phyloP scores from a whole-genome alignment of 64 coral and sea anemone species.

The Montipora efflorescens region DNA sequence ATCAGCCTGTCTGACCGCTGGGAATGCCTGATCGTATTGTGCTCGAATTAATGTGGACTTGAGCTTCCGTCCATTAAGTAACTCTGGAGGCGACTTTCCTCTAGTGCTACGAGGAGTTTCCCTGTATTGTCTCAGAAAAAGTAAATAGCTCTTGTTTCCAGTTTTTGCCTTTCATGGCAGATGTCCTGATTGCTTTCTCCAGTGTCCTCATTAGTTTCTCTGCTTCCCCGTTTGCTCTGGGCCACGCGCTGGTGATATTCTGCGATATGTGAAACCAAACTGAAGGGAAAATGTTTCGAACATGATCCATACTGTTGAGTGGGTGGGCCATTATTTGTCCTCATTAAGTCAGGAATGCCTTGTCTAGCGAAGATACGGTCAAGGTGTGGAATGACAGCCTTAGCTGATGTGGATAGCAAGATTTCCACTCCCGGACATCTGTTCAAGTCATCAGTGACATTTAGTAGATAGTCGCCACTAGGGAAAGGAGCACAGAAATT shows the following conservation, averaged over 20 bases:
- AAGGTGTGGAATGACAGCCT: conserved; percentile 14
- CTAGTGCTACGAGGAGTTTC: conserved; percentile 19
- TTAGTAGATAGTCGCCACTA: conserved; percentile 47
- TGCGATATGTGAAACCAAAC: conserved; percentile 46
- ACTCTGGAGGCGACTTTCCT: background rate
- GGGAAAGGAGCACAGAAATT: conserved; percentile 55
- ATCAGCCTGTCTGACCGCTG: no score
- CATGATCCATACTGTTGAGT: background rate
- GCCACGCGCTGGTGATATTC: conserved; percentile 14
- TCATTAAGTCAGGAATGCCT: background rate
- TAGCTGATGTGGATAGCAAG: conserved; percentile 14
- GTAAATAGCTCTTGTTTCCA: conserved; percentile 40
- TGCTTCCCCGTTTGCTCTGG: conserved; percentile 41
- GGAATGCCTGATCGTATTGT: background rate
- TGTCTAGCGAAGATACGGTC: conserved; percentile 27
- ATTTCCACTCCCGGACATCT: conserved; percentile 68
- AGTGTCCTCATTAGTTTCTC: conserved; percentile 24
- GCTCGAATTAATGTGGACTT: conserved; percentile 6
- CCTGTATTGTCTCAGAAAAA: background rate
- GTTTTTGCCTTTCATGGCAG: conserved; percentile 5
- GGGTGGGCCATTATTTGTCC: conserved; percentile 44
- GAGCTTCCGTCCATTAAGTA: conserved; percentile 12
- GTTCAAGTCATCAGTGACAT: conserved; percentile 37
- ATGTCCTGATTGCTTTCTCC: conserved; percentile 20
- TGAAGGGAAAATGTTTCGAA: conserved; percentile 11